Percentiles rank a stretch among this genome's conserved stretches.
Evolutionary conservation across 2,113 vertebrate species (phyloP).

Genomic region (Oryzias melastigma): DNA sequence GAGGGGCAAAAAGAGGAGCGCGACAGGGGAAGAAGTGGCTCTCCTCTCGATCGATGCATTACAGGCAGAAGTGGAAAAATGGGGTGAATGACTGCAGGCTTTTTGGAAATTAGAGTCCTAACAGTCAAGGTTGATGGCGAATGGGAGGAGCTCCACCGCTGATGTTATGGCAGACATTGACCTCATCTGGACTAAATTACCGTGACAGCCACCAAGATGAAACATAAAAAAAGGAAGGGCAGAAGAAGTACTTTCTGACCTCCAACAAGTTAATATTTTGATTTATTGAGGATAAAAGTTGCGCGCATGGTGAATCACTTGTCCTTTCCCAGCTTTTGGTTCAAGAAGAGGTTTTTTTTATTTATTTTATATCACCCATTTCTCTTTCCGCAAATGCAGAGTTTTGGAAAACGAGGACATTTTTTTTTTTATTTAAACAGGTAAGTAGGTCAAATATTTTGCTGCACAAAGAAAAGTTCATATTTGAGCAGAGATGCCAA

Average conservation of each 20-base stretch:
- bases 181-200: slow-evolving; percentile 31
- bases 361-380: too few species aligned
- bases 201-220: slow-evolving; percentile 21
- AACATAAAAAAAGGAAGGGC: slow-evolving; percentile 8
- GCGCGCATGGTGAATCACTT: too few species aligned
- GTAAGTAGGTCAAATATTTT: too few species aligned
- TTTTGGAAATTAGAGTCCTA: slow-evolving; percentile 35
- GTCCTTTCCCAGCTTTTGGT: too few species aligned
- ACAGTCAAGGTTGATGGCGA: slow-evolving; percentile 19
- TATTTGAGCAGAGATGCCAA: too few species aligned
- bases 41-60: slow-evolving; percentile 45
- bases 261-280: slow-evolving; percentile 31
- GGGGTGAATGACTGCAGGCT: slow-evolving; percentile 30
- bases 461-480: too few species aligned
- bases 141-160: slow-evolving; percentile 7
- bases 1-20: slow-evolving; percentile 15
- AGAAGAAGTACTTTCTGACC: slow-evolving; percentile 25
- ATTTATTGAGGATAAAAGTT: slow-evolving; percentile 43
- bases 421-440: too few species aligned
- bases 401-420: too few species aligned
- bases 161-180: slow-evolving; percentile 11
- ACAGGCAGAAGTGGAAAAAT: slow-evolving; percentile 20
- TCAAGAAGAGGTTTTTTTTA: too few species aligned
- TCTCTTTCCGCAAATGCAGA: too few species aligned
- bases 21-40: slow-evolving; percentile 14